Evolutionary conservation across 2,888 invertebrate genomes (phyloP), one percentile per base, ranked within the genome.

Genomic region (Dastarcus helophoroides): DNA sequence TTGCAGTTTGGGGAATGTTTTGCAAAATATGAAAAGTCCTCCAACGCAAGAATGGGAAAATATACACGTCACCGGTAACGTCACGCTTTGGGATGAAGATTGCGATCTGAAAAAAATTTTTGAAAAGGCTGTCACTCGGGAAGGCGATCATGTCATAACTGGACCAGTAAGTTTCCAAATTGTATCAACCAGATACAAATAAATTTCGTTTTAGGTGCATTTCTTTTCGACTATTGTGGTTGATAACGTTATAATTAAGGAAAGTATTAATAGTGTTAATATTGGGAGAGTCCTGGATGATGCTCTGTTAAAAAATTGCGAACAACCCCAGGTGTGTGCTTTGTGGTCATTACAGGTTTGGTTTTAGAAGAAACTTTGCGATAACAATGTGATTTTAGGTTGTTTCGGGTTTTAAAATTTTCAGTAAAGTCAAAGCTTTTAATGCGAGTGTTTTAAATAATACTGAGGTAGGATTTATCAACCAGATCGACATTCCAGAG

Each of bases 221-320:
- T 48, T 58, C 30, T 31, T 40, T 9, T 32, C 42, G 21, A 40
- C 51, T 31, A 32, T 56, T 33, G 32, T 38, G 15, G 43, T 49
- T 5, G 41, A 46, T 10, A 43, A 46, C 29, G 39, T 56, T 8
- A 35, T 38, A 16, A 38, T 41, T 2, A 28, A 33, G 6, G 41
- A 44, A 22, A 35, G 36, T 14, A 46, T 60, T 22, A 60, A 59
- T 37, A 41, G 42, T 22, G 31, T 60, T 11, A 41, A 55, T 39
- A 36, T 60, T 4, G 33, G 41, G 16, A 43, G 49, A 29, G 44
- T 60, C 29, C 35, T 53, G 5, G 38, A 54, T 7, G 60, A 60
- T 39, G 53, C 55, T 11, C 38, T 60, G 32, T 31, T 55, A 10
- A 42, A 36, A 31, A 44, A 48, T 13, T 39, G 42, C 16, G 41